Conservation (phyloP, 2,888 invertebrate genomes). For the Perizoma affinitatum region DNA sequence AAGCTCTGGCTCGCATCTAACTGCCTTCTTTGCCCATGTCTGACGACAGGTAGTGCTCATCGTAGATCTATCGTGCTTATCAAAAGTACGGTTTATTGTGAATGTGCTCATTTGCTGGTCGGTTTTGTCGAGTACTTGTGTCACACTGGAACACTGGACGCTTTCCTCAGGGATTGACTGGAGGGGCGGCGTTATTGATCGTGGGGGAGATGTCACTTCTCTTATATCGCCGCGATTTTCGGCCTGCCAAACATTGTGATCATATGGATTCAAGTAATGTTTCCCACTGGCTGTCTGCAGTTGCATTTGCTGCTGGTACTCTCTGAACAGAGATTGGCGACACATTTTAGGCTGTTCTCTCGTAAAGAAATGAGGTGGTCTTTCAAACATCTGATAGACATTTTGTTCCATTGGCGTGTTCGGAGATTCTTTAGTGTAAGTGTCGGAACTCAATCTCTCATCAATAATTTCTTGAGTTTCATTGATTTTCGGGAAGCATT, state of each 20-base stretch:
- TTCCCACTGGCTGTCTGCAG: constrained; percentile 52
- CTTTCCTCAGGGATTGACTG: constrained; percentile 81
- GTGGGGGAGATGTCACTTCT: constrained; percentile 62
- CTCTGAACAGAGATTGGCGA: constrained; percentile 70
- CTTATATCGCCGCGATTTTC: constrained; percentile 48
- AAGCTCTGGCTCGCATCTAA: constrained; percentile 65
- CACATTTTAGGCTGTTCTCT: constrained; percentile 67
- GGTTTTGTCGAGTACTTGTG: constrained; percentile 61
- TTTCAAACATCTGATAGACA: constrained; percentile 54
- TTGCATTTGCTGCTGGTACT: constrained; percentile 52
- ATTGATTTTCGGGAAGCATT: constrained; percentile 61
- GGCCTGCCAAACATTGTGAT: constrained; percentile 69
- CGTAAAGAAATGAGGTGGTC: constrained; percentile 52
- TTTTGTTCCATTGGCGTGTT: constrained; percentile 58
- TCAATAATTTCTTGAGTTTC: constrained; percentile 68
- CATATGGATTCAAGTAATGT: constrained; percentile 48
- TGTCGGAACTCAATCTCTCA: constrained; percentile 74
- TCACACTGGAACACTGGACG: constrained; percentile 61
- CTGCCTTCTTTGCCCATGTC: constrained; percentile 71
- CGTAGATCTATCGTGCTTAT: constrained; percentile 54
- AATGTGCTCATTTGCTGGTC: constrained; percentile 67
- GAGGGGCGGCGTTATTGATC: constrained; percentile 70
- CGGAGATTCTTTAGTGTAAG: constrained; percentile 81
- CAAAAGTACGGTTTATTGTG: constrained; percentile 74
- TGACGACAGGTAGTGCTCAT: constrained; percentile 51